Conservation (phyloP, 2,113 vertebrate genomes). For the Dendrocopos noguchii region DNA sequence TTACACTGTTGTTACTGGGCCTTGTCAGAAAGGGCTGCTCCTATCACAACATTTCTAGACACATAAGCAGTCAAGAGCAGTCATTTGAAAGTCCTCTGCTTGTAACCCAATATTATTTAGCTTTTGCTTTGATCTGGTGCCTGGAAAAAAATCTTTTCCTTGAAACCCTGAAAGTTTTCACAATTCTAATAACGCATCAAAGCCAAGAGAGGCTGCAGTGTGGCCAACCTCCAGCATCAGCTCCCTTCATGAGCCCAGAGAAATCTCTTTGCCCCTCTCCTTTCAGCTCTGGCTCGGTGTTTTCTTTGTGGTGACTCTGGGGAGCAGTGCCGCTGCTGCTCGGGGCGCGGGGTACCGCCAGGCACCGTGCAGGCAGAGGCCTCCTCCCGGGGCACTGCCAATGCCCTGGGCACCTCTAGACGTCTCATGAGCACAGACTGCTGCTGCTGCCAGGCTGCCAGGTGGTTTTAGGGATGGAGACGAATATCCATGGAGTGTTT, state of each 20-base stretch:
- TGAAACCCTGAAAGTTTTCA: slow-evolving; percentile 60
- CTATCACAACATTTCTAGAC: slow-evolving; percentile 67
- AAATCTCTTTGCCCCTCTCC: background rate
- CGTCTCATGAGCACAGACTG: slow-evolving; percentile 45
- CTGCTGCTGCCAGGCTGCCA: slow-evolving; percentile 45
- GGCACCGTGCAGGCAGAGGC: background rate
- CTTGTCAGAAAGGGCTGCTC: slow-evolving; percentile 49
- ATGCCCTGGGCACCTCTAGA: slow-evolving; percentile 47
- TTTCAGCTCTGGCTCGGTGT: background rate
- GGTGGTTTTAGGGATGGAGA: slow-evolving; percentile 33
- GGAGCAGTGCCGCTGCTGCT: background rate
- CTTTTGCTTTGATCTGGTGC: slow-evolving; percentile 66
- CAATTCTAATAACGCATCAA: slow-evolving; percentile 53
- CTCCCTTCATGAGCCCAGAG: background rate
- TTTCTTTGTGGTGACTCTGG: slow-evolving; percentile 34
- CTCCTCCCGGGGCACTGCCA: slow-evolving; percentile 33
- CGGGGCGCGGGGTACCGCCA: background rate
- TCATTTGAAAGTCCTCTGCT: slow-evolving; percentile 53
- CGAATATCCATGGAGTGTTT: slow-evolving; percentile 40
- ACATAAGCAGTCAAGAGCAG: slow-evolving; percentile 53
- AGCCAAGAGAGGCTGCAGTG: slow-evolving; percentile 12
- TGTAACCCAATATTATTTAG: slow-evolving; percentile 58
- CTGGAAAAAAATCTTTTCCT: slow-evolving; percentile 69
- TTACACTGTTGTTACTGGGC: slow-evolving; percentile 47
- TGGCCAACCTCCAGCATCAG: background rate